Conservation (phyloP, 2,888 invertebrate species). For the Lasioglossum calceatum region DNA sequence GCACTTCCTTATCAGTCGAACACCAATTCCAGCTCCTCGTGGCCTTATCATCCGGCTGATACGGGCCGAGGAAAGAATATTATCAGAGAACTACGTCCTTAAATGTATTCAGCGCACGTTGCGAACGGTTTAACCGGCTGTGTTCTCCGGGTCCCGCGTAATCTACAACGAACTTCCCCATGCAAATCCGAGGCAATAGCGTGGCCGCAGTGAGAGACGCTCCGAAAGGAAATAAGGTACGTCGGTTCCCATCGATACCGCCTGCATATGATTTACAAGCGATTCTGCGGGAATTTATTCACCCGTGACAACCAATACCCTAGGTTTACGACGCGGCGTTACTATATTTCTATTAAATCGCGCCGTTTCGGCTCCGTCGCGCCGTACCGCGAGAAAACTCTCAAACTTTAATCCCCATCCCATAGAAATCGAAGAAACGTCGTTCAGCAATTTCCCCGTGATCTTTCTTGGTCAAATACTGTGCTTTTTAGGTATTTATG, state of each 20-base stretch:
- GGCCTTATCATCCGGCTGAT: slow-evolving; percentile 37
- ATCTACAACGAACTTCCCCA: slow-evolving; percentile 26
- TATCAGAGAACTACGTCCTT: slow-evolving; percentile 33
- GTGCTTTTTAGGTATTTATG: neutral
- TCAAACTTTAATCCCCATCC: too few species aligned
- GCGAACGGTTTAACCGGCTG: slow-evolving; percentile 35
- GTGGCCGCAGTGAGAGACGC: neutral
- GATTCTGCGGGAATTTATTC: slow-evolving; percentile 45
- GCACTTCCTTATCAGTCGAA: slow-evolving; percentile 34
- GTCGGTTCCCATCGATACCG: slow-evolving; percentile 36
- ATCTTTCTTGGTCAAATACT: neutral
- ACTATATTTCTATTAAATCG: slow-evolving; percentile 29
- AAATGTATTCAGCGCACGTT: slow-evolving; percentile 55
- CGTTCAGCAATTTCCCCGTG: neutral
- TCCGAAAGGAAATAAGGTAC: slow-evolving; percentile 44
- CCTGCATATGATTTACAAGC: slow-evolving; percentile 49
- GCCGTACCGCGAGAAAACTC: neutral
- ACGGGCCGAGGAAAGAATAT: slow-evolving; percentile 51
- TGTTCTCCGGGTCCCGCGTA: slow-evolving; percentile 14
- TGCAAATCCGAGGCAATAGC: slow-evolving; percentile 42
- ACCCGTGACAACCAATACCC: neutral
- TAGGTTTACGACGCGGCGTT: slow-evolving; percentile 25
- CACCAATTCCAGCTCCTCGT: slow-evolving; percentile 27
- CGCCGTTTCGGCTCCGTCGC: neutral
- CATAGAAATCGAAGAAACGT: neutral